Percentiles rank a stretch among this genome's conserved stretches.
These are phyloP conservation scores for Lagocephalus sceleratus DNA, from an alignment of 2,797 vertebrate genomes.

Conservation along the genomic window DNA sequence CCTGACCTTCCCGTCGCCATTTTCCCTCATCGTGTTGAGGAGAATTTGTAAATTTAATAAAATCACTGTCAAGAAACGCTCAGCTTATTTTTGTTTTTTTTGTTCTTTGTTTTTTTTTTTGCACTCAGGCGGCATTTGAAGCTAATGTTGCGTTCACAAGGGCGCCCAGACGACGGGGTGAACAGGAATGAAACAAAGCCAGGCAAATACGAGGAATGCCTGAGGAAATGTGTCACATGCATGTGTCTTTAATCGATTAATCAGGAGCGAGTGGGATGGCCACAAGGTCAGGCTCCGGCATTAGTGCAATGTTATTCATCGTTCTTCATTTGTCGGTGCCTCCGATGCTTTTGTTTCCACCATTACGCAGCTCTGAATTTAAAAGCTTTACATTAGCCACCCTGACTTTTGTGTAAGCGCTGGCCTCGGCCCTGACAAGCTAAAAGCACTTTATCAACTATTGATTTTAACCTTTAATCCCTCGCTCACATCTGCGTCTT, in stretches of 20 bases:
- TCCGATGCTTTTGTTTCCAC: too few species aligned
- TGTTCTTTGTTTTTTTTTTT: conserved; percentile 28
- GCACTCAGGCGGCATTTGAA: conserved; percentile 68
- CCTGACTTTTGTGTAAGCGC: too few species aligned
- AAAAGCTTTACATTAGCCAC: too few species aligned
- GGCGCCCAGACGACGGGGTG: conserved; percentile 15
- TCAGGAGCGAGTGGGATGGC: too few species aligned
- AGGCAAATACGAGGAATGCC: neutral
- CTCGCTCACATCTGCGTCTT: too few species aligned
- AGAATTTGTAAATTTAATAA: conserved; percentile 72
- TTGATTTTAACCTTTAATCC: conserved; percentile 5
- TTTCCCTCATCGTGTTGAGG: conserved; percentile 62
- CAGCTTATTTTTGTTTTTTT: conserved; percentile 66
- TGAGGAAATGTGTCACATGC: neutral
- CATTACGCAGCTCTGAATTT: too few species aligned
- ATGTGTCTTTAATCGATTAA: too few species aligned
- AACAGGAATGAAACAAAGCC: neutral
- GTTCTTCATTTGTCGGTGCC: too few species aligned
- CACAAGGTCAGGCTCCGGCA: too few species aligned
- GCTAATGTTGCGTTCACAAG: conserved; percentile 35
- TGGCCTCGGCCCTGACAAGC: neutral
- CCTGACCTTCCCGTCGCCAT: conserved; percentile 63
- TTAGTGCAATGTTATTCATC: too few species aligned
- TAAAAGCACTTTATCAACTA: neutral
- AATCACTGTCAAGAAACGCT: conserved; percentile 65